A percentile compares a stretch with the other conserved stretches of the same genome.
phyloP scores from a whole-genome alignment of 2,888 invertebrate species.

The Drosophila macrothrix region DNA sequence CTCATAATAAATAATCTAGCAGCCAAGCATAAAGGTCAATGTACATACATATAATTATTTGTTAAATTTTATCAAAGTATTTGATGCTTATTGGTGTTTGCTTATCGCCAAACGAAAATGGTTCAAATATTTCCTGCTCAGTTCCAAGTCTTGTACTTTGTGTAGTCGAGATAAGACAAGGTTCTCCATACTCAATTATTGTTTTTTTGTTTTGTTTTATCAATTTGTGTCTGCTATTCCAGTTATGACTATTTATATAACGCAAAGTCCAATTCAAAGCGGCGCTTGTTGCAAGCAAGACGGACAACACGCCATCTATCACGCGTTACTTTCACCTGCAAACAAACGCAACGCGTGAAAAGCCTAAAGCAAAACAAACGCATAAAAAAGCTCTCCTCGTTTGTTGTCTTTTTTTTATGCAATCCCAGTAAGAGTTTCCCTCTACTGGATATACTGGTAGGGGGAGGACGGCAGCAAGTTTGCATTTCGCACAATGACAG shows the following conservation, averaged over 20 bases:
- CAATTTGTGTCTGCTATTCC: background rate
- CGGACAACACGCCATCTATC: slow-evolving; percentile 68
- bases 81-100: slow-evolving; percentile 15
- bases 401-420: background rate
- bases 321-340: slow-evolving; percentile 76
- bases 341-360: slow-evolving; percentile 56
- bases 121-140: slow-evolving; percentile 16
- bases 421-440: background rate
- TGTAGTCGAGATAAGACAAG: slow-evolving; percentile 34
- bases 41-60: slow-evolving; percentile 46
- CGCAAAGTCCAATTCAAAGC: slow-evolving; percentile 18
- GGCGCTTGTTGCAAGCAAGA: slow-evolving; percentile 24
- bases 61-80: slow-evolving; percentile 31
- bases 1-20: slow-evolving; percentile 11
- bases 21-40: slow-evolving; percentile 62
- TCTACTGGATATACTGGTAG: background rate
- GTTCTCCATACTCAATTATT: slow-evolving; percentile 1
- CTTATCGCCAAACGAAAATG: slow-evolving; percentile 45
- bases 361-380: slow-evolving; percentile 37
- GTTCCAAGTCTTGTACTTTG: slow-evolving; percentile 9
- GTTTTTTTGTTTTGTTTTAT: background rate
- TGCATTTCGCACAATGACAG: slow-evolving; percentile 4
- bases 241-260: background rate
- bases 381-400: slow-evolving; percentile 38
- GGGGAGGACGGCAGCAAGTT: background rate